phyloP scores from a whole-genome alignment of 1,140 invertebrate genomes.

The Aethina tumida region DNA sequence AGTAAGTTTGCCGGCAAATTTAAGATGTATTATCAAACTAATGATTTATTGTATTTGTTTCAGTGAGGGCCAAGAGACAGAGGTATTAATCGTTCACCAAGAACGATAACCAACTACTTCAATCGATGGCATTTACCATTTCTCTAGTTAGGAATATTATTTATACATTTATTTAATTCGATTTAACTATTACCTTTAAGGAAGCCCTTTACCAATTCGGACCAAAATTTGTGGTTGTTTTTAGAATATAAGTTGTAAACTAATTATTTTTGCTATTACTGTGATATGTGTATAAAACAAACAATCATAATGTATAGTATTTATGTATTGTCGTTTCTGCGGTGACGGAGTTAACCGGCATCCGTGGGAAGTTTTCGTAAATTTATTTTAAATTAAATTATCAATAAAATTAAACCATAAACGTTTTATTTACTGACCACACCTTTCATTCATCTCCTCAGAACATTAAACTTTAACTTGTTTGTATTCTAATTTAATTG shows the following conservation, averaged over 20 bases:
- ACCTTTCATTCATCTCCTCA: too few species aligned
- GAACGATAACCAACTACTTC: neutral
- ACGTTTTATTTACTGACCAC: too few species aligned
- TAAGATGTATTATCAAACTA: slow-evolving; percentile 10
- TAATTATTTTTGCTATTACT: slow-evolving; percentile 6
- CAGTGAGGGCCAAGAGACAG: slow-evolving; percentile 47
- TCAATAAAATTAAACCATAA: slow-evolving; percentile 1
- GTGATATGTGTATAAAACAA: too few species aligned
- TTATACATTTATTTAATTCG: slow-evolving; percentile 16
- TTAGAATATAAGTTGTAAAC: slow-evolving; percentile 2
- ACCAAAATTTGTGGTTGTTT: slow-evolving; percentile 16
- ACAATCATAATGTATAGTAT: slow-evolving; percentile 8
- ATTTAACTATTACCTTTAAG: too few species aligned
- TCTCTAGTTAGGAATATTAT: slow-evolving; percentile 7
- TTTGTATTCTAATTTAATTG: too few species aligned
- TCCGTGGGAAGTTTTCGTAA: neutral
- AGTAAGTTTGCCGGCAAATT: slow-evolving; percentile 53
- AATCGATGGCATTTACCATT: neutral
- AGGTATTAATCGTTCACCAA: slow-evolving; percentile 18
- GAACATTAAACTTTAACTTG: too few species aligned
- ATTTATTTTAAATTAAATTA: slow-evolving; percentile 10
- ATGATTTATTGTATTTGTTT: slow-evolving; percentile 32
- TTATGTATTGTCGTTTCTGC: slow-evolving; percentile 6
- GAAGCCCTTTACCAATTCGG: too few species aligned
- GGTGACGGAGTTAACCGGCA: too few species aligned